These are phyloP conservation scores for Sylvia atricapilla DNA, from an alignment of 2,113 vertebrate genomes.

Conservation along the genomic window DNA sequence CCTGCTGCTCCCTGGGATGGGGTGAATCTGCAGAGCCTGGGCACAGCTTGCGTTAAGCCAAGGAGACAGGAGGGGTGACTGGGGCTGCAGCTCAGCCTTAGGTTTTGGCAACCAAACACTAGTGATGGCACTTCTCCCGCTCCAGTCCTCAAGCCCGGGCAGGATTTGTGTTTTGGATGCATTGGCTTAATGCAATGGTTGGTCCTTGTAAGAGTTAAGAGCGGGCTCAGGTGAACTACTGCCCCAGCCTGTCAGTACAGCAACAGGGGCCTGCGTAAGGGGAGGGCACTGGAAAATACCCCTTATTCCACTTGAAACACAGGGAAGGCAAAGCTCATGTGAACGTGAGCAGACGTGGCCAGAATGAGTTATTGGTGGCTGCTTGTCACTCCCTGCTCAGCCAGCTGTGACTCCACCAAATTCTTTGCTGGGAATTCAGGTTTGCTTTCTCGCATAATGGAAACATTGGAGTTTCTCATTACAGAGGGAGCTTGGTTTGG, in stretches of 20 bases:
- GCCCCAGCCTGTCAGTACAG: not conserved
- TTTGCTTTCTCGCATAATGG: not conserved
- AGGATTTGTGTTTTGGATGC: not conserved
- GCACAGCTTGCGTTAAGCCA: not conserved
- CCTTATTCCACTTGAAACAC: not conserved
- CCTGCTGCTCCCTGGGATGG: not conserved
- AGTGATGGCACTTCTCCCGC: not conserved
- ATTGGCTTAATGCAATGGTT: not conserved
- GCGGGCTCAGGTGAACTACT: not conserved
- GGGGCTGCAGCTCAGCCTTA: not conserved
- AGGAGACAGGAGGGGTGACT: not conserved
- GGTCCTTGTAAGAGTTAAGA: not conserved
- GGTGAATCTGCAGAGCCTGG: not conserved
- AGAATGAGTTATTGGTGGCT: not conserved
- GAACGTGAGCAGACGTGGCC: fast-evolving
- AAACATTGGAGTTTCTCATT: not conserved
- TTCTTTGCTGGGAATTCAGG: not conserved
- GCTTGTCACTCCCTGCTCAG: not conserved
- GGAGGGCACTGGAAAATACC: not conserved
- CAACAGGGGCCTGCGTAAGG: fast-evolving
- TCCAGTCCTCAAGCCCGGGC: not conserved
- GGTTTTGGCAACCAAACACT: not conserved
- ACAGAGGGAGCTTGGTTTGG: not conserved
- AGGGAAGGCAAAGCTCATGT: not conserved
- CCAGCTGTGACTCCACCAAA: not conserved